Evolutionary conservation across 2,113 vertebrate species (phyloP), one percentile per base, ranked within the genome.

Genomic region (Bostrychus sinensis): DNA sequence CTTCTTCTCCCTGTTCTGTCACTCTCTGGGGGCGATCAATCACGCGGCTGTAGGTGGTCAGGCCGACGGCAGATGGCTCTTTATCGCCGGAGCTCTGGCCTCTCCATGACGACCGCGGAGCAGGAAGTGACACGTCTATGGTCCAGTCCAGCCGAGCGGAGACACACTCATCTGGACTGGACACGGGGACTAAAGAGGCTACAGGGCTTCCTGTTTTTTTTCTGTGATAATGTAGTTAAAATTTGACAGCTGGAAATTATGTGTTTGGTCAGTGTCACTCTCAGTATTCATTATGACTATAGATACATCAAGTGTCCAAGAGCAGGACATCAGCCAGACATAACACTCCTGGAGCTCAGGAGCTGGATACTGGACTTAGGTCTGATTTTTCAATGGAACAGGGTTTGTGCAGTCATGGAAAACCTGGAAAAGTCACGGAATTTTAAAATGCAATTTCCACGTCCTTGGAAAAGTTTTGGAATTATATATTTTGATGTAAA

Each of bases 31-130:
- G 88, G 78, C 84, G 50, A 92, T 91, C 89, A 87, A 89, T 91
- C 89, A 89, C 23, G 14, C 37, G 84, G 82, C 86, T 81, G 78
- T 74, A 82, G 86, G 89, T 89, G 88, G 89, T 86, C 90, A 87
- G 76, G 88, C 86, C 51, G 87, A 90, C 69, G 63, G 82, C 88
- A 90, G 88, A 91, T 92, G 89, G 88, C 89, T 91, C 88, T 90
- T 91, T 90, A 89, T 91, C 84, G 63, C 81, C 67, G 71, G 80
- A 85, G 86, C 80, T 82, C 67, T 70, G 80, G 77, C 71, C 77
- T 88, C 88, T 80, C 88, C 84, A 86, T 84, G 89, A 88, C 88
- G 85, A 89, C 87, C 67, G 25, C 84, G 82, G 84, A 89, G 82
- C 88, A 88, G 89, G 88, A 90, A 88, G 89, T 89, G 86, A 90